Base-by-base conservation (phyloP, 2,113 vertebrate species). In the Tor tambroides region DNA sequence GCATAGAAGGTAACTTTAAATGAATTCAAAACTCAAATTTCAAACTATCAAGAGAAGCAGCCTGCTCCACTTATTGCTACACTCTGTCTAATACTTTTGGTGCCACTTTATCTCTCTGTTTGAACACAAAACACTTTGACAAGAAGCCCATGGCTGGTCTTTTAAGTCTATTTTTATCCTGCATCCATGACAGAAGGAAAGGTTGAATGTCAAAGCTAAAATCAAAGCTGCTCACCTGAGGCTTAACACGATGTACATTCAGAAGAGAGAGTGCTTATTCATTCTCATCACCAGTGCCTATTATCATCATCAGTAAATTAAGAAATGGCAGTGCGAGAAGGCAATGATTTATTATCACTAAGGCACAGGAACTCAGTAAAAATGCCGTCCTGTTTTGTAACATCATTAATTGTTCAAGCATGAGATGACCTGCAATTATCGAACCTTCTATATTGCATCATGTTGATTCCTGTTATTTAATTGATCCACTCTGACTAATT, bases 101-200 rank as follows among this genome's bases (percentile, higher is more conserved):
- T 59, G 30, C 7, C 11, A 32, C 76, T 59, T 38, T 80, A 19
- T n/a, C 15, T 77, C n/a, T 51, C 26, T 59, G 51, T 79, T 79
- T 79, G 51, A 56, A 32, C 77, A 59, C 30, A 23, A 38, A 80
- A 23, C 51, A 21, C 51, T 59, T 79, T 15, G 51, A 79, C 49
- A 59, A 59, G 51, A 79, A 79, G 49, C 21, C 59, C 32, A 17
- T 9, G 30, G 54, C 6, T n/a, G 6, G 21, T n/a, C 30, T 61
- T 80, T 80, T 61, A 59, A 61, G 32, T 61, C 71, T 38, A 38
- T n/a, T 80, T 80, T 80, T 61, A 80, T 14, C 54, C 30, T 4
- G 51, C 2, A 12, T 32, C 30, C 10, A 3, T 59, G 77, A 59
- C 19, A 80, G 30, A n/a, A 23, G 30, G 77, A 38, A 38, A 21